Base-by-base conservation (phyloP, 1,140 invertebrate genomes). In the Drosophila prosaltans region DNA sequence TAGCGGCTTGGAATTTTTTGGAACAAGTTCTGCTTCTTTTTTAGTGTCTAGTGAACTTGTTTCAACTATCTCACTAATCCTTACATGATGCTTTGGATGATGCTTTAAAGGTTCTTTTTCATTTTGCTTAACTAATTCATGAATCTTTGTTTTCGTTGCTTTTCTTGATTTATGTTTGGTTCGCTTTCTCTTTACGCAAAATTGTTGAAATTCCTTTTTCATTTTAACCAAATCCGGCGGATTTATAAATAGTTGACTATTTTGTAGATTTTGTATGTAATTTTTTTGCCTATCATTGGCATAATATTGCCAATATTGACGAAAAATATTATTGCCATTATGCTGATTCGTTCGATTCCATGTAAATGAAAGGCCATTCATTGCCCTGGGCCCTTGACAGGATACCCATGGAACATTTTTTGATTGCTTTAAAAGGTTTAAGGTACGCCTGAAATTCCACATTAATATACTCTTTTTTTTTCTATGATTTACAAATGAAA, bases 391-490 rank as follows among this genome's bases (percentile, higher is more conserved):
- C 6, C 3, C 32, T 51, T 51, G 21, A 1, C 30, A 10, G 28
- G 39, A 30, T 39, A 11, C 36, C 57, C 10, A 40, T 26, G 45
- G 70, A 45, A 43, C 45, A 51, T 10, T 9, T 51, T 51, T 51
- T 8, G 45, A 9, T 2, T 51, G 21, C 45, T 40, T 40, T 21
- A 59, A 10, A 1, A 59, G 32, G 16, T 7, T 16, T 9, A 74
- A 3, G 1, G 62, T 32, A 16, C 70, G 24, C 21, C 48, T 57
- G 2, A 73, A 28, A 57, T 64, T 58, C 39, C 30, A 61, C 72
- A 75, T 74, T 26, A 24, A 10, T 16, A 26, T 9, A 26, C 45
- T 30, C 4, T 2, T 30, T 30, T 30, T 30, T 30, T 16, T 16
- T 16, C 16, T 16, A 16, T 16, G 16, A 30, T 2, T 30, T 30